phyloP scores from a whole-genome alignment of 1,140 invertebrate genomes.

The Drosophila sp. region DNA sequence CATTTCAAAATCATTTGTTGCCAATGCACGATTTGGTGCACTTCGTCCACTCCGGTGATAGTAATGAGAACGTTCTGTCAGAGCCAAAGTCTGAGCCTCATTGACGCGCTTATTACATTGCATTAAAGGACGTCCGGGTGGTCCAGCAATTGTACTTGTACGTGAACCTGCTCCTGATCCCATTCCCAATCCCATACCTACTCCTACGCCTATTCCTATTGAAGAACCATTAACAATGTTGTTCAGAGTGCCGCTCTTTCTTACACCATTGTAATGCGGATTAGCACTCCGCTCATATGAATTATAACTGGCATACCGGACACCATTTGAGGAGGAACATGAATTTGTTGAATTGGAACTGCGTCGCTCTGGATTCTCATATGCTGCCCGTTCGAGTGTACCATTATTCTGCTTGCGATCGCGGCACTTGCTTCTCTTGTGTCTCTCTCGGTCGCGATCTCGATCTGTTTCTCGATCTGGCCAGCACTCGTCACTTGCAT shows the following conservation, averaged over 20 bases:
- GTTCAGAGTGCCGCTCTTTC: conserved; percentile 81
- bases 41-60: conserved; percentile 28
- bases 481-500: conserved; percentile 57
- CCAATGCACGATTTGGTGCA: conserved; percentile 9
- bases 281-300: conserved; percentile 62
- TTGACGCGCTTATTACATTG: conserved; percentile 13
- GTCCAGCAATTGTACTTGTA: conserved; percentile 1
- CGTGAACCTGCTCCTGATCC: conserved; percentile 10
- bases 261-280: conserved; percentile 62
- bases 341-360: conserved; percentile 82
- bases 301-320: conserved; percentile 71
- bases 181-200: neutral
- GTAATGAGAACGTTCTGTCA: conserved; percentile 32
- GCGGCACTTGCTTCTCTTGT: conserved; percentile 48
- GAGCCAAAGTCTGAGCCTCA: conserved; percentile 34
- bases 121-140: conserved; percentile 12
- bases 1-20: conserved; percentile 23
- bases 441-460: conserved; percentile 36
- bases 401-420: conserved; percentile 47
- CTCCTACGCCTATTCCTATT: neutral
- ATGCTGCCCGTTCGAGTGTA: conserved; percentile 53
- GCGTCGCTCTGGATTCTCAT: conserved; percentile 70
- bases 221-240: conserved; percentile 54
- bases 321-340: conserved; percentile 55
- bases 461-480: conserved; percentile 38